Conservation (phyloP, 92 coral and sea anemone species). For the Parazoanthus darwini region DNA sequence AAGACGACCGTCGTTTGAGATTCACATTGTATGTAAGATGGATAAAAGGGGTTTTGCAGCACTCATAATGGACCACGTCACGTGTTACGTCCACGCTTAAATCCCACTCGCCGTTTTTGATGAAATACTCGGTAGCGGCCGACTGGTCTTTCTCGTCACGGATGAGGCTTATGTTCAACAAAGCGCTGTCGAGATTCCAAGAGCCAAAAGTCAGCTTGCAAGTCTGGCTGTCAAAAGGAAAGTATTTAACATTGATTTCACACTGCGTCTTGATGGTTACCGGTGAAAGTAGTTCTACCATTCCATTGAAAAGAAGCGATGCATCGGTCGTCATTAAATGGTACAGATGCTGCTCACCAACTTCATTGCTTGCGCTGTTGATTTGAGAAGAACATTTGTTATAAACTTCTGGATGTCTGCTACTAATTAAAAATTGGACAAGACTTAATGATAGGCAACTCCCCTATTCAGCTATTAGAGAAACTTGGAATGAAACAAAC, state of each 20-base stretch:
- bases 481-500: too few relatives aligned
- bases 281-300: not conserved
- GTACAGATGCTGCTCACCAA: constrained; percentile 29
- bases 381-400: not conserved
- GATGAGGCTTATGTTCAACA: not conserved
- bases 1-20: constrained; percentile 40
- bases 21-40: constrained; percentile 42
- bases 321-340: constrained; percentile 35
- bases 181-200: constrained; percentile 14
- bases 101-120: constrained; percentile 55
- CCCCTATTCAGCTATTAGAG: too few relatives aligned
- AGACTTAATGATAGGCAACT: too few relatives aligned
- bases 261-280: constrained; percentile 36
- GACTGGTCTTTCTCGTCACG: not conserved
- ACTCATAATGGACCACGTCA: constrained; percentile 16
- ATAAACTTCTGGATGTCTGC: too few relatives aligned
- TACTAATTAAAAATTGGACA: too few relatives aligned
- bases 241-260: constrained; percentile 28
- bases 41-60: constrained; percentile 4
- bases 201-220: constrained; percentile 28
- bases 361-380: constrained; percentile 33
- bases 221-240: constrained; percentile 39
- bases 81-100: constrained; percentile 26
- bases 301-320: not conserved
- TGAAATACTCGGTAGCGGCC: constrained; percentile 36